phyloP scores from a whole-genome alignment of 2,888 invertebrate genomes.

The Margaritifera margaritifera region DNA sequence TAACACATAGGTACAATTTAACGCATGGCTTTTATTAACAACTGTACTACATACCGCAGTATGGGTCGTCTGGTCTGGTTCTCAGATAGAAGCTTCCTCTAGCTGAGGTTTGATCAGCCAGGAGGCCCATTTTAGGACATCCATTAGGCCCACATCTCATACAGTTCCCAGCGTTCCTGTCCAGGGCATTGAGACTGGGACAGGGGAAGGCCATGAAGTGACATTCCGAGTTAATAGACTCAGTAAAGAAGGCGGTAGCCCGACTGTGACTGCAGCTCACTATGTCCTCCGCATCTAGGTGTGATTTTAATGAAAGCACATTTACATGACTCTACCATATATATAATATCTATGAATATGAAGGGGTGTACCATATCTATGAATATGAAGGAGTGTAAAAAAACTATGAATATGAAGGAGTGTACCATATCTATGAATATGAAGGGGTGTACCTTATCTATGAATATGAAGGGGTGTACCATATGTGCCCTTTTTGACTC shows the following conservation, averaged over 20 bases:
- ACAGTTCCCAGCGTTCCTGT: slow-evolving; percentile 34
- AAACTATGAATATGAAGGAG: too few species aligned
- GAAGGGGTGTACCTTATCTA: too few species aligned
- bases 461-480: too few species aligned
- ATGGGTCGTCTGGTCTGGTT: slow-evolving; percentile 33
- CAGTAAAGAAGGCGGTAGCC: slow-evolving; percentile 41
- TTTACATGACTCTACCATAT: too few species aligned
- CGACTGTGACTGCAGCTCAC: slow-evolving; percentile 52
- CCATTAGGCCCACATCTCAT: slow-evolving; percentile 26
- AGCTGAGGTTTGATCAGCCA: slow-evolving; percentile 32
- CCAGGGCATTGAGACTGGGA: slow-evolving; percentile 17
- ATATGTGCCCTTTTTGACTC: too few species aligned
- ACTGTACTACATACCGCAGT: slow-evolving; percentile 31
- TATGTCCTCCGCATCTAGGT: slow-evolving; percentile 36
- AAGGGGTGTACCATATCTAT: too few species aligned
- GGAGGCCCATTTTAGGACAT: slow-evolving; percentile 45
- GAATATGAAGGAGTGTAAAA: too few species aligned
- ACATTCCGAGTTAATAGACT: slow-evolving; percentile 46
- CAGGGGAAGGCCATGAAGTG: slow-evolving; percentile 44
- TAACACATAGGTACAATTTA: too few species aligned
- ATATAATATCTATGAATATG: too few species aligned
- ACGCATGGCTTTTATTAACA: too few species aligned
- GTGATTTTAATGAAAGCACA: background rate
- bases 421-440: too few species aligned
- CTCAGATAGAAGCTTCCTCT: slow-evolving; percentile 47